Percentiles rank a stretch among this genome's conserved stretches.
These are phyloP conservation scores for Limulus polyphemus DNA, from an alignment of 2,888 invertebrate species.

Conservation along the genomic window DNA sequence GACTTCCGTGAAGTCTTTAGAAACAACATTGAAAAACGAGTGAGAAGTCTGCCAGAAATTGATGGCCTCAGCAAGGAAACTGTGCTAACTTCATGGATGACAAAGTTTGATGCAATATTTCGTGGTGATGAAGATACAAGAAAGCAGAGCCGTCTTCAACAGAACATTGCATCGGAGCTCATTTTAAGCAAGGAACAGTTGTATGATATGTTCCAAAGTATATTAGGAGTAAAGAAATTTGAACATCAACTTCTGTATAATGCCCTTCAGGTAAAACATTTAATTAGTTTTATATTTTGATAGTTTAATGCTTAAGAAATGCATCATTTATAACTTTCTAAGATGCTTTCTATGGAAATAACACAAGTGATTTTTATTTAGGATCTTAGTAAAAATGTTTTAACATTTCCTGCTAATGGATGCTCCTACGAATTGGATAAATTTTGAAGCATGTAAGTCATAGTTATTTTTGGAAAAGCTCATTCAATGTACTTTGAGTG, in stretches of 20 bases:
- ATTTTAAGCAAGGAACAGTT: constrained; percentile 97
- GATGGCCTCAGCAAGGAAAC: constrained; percentile 99
- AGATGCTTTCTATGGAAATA: too few species aligned
- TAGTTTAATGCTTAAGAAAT: background rate
- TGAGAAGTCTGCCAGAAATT: constrained; percentile 95
- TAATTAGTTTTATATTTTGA: background rate
- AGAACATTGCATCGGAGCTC: constrained; percentile 52
- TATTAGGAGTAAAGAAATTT: constrained; percentile 95
- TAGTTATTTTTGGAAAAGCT: too few species aligned
- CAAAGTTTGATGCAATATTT: constrained; percentile 97
- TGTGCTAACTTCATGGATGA: constrained; percentile 97
- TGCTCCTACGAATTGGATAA: too few species aligned
- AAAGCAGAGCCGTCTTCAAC: constrained; percentile 33
- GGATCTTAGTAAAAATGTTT: too few species aligned
- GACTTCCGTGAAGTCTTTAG: constrained; percentile 97
- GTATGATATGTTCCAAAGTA: constrained; percentile 99
- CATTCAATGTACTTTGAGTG: too few species aligned
- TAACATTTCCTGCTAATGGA: too few species aligned
- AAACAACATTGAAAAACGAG: constrained; percentile 96
- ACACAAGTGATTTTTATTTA: too few species aligned
- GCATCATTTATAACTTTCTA: background rate
- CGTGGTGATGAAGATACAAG: constrained; percentile 43
- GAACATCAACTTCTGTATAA: constrained; percentile 99
- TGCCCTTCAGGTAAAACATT: constrained; percentile 65
- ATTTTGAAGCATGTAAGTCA: too few species aligned